Conservation (phyloP, 1,140 invertebrate genomes). For the Phenacoccus solenopsis region DNA sequence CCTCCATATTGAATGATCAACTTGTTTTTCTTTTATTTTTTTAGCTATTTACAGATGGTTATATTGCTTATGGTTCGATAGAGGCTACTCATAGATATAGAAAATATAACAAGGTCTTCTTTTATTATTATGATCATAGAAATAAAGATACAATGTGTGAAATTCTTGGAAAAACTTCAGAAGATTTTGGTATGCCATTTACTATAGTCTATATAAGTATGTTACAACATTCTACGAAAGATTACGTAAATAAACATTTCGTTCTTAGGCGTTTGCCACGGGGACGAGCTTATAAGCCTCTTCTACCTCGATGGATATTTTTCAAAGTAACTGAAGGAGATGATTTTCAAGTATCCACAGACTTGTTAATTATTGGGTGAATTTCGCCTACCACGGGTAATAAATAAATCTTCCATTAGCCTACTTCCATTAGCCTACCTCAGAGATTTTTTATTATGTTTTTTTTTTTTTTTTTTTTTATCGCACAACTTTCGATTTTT, state of each 20-base stretch:
- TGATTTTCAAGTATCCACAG: background rate
- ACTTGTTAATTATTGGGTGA: background rate
- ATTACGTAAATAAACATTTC: too few species aligned
- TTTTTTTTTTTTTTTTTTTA: too few species aligned
- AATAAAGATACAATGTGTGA: background rate
- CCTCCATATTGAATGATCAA: too few species aligned
- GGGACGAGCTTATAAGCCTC: background rate
- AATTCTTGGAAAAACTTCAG: background rate
- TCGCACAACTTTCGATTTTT: too few species aligned
- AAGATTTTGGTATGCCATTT: background rate
- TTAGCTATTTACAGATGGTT: background rate
- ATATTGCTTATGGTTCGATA: background rate
- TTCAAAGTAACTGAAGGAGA: background rate
- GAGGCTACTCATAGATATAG: background rate
- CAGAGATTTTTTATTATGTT: too few species aligned
- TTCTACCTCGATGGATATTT: background rate
- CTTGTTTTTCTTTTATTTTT: too few species aligned
- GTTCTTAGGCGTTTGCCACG: background rate
- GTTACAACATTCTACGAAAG: too few species aligned
- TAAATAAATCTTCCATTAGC: too few species aligned
- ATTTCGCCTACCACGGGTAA: background rate
- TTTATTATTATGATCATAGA: constrained; percentile 8
- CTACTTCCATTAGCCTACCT: too few species aligned
- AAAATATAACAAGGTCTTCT: background rate
- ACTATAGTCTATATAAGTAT: too few species aligned